These are phyloP conservation scores for Pimephales promelas DNA, from an alignment of 2,113 vertebrate species.

Conservation along the genomic window DNA sequence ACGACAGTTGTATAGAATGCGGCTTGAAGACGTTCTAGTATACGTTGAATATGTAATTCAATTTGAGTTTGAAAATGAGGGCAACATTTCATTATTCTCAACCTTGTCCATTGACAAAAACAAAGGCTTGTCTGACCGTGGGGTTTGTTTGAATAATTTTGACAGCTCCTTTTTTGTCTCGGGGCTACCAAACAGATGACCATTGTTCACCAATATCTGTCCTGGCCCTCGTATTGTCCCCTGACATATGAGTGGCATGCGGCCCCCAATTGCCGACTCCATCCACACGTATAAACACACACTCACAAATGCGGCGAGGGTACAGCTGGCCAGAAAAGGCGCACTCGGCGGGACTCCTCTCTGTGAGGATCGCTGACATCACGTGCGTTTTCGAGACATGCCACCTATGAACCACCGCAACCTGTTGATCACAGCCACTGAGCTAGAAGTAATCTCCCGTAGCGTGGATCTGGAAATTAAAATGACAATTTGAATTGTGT, in stretches of 20 bases:
- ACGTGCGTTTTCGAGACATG: conserved; percentile 40
- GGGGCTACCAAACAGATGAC: conserved; percentile 61
- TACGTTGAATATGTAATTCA: conserved; percentile 21
- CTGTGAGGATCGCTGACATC: conserved; percentile 13
- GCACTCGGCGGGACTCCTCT: conserved; percentile 39
- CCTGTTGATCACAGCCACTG: conserved; percentile 54
- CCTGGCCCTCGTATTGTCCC: conserved; percentile 56
- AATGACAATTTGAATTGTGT: conserved; percentile 60
- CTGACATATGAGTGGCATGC: conserved; percentile 59
- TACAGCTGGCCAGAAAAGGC: conserved; percentile 50
- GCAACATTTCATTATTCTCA: conserved; percentile 45
- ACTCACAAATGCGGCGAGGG: conserved; percentile 34
- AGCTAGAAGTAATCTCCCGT: conserved; percentile 56
- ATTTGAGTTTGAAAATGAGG: conserved; percentile 42
- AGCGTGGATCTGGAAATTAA: conserved; percentile 54
- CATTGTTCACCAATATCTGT: conserved; percentile 67
- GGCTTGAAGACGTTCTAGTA: conserved; percentile 33
- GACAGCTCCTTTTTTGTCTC: conserved; percentile 62
- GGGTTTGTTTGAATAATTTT: conserved; percentile 61
- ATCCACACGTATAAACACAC: conserved; percentile 50
- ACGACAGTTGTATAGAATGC: conserved; percentile 15
- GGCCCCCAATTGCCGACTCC: conserved; percentile 50
- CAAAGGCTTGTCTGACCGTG: conserved; percentile 52
- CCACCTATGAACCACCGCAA: conserved; percentile 49
- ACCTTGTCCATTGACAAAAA: conserved; percentile 51